Conservation (phyloP, 1,140 invertebrate genomes). For the Meloidogyne exigua region DNA sequence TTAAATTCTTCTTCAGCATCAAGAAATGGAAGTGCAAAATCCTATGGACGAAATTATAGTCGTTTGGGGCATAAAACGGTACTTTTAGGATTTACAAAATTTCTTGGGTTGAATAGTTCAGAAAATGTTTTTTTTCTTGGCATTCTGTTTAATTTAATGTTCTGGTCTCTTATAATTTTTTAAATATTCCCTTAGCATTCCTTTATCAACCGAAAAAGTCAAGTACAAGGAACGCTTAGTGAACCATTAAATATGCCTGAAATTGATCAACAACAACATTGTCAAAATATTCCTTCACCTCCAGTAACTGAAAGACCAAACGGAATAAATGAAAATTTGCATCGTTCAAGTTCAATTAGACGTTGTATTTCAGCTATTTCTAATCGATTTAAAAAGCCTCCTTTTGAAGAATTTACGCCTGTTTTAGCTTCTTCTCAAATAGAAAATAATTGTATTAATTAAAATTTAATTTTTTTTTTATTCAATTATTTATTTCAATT, state of each 20-base stretch:
- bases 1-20: neutral
- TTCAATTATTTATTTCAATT: too few relatives aligned
- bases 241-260: conserved; percentile 16
- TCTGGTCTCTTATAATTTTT: too few relatives aligned
- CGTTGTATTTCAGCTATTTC: conserved; percentile 30
- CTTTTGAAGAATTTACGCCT: neutral
- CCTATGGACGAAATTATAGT: neutral
- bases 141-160: too few relatives aligned
- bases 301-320: neutral
- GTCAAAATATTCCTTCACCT: neutral
- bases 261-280: neutral
- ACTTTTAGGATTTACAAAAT: too few relatives aligned
- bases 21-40: neutral
- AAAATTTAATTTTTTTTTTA: neutral
- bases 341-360: conserved; percentile 22
- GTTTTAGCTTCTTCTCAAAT: neutral
- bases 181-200: neutral
- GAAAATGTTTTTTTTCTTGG: too few relatives aligned
- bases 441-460: conserved; percentile 15
- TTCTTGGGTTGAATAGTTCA: too few relatives aligned
- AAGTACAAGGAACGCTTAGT: conserved; percentile 23
- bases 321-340: neutral
- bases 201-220: neutral
- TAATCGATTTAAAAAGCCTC: conserved; percentile 15
- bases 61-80: neutral